Percentiles rank a stretch among this genome's conserved stretches.
Evolutionary conservation across 1,140 invertebrate genomes (phyloP).

Genomic region (Trichogramma pretiosum): DNA sequence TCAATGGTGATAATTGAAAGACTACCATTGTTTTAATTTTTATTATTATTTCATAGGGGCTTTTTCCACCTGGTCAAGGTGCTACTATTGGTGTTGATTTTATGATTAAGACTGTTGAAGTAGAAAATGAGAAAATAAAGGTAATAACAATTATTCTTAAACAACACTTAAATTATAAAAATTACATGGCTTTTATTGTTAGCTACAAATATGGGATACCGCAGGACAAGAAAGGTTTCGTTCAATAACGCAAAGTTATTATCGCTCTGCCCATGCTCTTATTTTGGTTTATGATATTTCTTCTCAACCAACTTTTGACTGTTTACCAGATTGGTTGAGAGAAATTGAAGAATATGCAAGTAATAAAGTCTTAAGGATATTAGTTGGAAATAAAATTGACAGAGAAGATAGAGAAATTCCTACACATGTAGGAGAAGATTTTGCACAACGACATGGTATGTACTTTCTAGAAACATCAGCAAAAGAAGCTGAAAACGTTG

Average conservation of each 20-base stretch:
- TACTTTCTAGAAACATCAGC: slow-evolving; percentile 97
- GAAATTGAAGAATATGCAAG: slow-evolving; percentile 96
- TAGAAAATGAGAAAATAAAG: slow-evolving; percentile 98
- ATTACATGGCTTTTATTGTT: slow-evolving; percentile 25
- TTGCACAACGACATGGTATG: slow-evolving; percentile 91
- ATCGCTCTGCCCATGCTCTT: slow-evolving; percentile 92
- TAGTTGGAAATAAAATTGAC: slow-evolving; percentile 95
- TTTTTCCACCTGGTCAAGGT: slow-evolving; percentile 94
- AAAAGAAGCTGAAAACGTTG: slow-evolving; percentile 96
- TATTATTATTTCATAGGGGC: slow-evolving; percentile 51
- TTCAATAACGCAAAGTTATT: slow-evolving; percentile 97
- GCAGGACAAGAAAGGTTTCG: slow-evolving; percentile 95
- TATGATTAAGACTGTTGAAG: slow-evolving; percentile 97
- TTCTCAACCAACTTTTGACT: slow-evolving; percentile 94
- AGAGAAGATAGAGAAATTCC: slow-evolving; percentile 91
- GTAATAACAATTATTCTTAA: slow-evolving; percentile 52
- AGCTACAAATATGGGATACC: slow-evolving; percentile 98
- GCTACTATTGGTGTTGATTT: slow-evolving; percentile 99
- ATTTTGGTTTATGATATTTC: slow-evolving; percentile 97
- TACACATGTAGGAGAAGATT: slow-evolving; percentile 88
- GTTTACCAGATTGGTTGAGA: slow-evolving; percentile 86
- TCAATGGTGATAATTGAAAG: too few relatives aligned
- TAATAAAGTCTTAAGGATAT: slow-evolving; percentile 84
- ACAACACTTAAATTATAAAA: background rate
- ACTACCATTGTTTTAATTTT: too few relatives aligned